Base-by-base conservation (phyloP, 2,113 vertebrate genomes). In the Menidia beryllina region DNA sequence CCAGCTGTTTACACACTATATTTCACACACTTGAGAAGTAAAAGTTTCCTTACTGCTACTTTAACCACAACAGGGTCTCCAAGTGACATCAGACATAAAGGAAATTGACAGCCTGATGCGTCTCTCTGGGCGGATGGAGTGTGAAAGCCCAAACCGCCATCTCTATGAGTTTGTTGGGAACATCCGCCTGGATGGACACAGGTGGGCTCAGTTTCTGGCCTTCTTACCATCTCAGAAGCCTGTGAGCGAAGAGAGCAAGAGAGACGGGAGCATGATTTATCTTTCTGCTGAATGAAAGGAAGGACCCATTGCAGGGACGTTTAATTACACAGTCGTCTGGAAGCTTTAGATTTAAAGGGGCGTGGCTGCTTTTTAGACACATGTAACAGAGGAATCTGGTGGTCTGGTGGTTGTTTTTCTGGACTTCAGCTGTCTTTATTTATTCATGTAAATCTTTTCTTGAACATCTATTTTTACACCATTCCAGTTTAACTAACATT, bases 111-210 rank as follows among this genome's bases (percentile, higher is more conserved):
- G 88, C 80, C 91, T 99, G 83, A 93, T 95, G 93, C 94, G 91
- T 54, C 87, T 99, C 72, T 95, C 95, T 2, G 98, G 98, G 43
- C 94, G 89, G 84, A 97, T 99, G 86, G 97, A 99, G 81, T 99
- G 97, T 41, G 98, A 99, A 83, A 97, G 96, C 81, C 98, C 98
- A 53, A 99, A 99, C 81, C 91, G 97, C 36, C 97, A 99, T 86
- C 94, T 99, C 50, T 99, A 99, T 6, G 98, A 99, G 88, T 99
- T 99, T 87, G 95, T 98, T 67, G 98, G 98, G 72, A 99, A 99
- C 89, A 95, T 99, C 81, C 94, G 95, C 6, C 88, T 98, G 72
- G 94, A 97, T 76, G 95, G 95, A 54, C 95, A 97, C 81, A 94
- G 96, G 98, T 99, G 92, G 47, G 85, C 43, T 20, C 48, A 23